Base-by-base conservation (phyloP, 2,888 invertebrate species). In the Chrysolina haemoptera region DNA sequence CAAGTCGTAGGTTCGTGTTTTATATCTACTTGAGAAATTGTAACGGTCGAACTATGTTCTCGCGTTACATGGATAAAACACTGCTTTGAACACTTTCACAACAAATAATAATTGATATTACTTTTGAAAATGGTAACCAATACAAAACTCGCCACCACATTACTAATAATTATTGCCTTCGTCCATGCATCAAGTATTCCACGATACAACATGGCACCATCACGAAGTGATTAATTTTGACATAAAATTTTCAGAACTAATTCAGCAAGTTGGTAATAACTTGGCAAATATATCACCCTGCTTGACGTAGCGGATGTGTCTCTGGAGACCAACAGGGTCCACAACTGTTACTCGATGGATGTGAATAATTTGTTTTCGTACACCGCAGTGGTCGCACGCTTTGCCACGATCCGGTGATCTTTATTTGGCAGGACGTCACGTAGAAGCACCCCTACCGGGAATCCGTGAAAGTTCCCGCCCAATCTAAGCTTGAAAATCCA, bases 261-360 rank as follows among this genome's bases (percentile, higher is more conserved):
- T 78, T 75, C 73, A 70, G 78, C 76, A 76, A 78, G 78, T 76
- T 70, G 75, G 68, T 71, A 73, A 78, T 78, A 75, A 73, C 78
- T 71, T 63, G 50, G 64, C 62, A 76, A 69, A 79, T 81, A 79
- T 78, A 81, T 81, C 81, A 81, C 62, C 48, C 53, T 40, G 68
- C 62, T 68, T 75, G 81, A 81, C 80, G 77, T 68, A 55, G 65
- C 53, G 70, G 73, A 80, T 81, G 77, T 77, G 74, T 73, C 79
- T 68, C 78, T 62, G 55, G 81, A 78, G 78, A 80, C 74, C 62
- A 68, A 74, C 69, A 69, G 16, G 50, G 62, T 59, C 41, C 71
- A 70, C 79, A 80, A 78, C 80, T 80, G 80, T 80, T 80, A 79
- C 75, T 73, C 64, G 65, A 67, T 70, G 35, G 64, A 64, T 64